Conservation (phyloP, 2,888 invertebrate species). For the Siphlonurus alternatus region DNA sequence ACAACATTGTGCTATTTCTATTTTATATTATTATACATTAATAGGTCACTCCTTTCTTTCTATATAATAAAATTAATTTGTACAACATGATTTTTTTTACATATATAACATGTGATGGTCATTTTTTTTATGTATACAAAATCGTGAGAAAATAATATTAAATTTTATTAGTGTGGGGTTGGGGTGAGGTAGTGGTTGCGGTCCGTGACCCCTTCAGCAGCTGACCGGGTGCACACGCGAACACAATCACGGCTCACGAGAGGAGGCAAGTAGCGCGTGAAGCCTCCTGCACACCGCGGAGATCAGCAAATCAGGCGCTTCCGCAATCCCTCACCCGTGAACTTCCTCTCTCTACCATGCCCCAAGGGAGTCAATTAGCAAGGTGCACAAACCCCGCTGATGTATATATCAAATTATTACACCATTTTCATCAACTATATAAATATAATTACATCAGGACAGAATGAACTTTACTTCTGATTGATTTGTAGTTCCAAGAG, state of each 20-base stretch:
- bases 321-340: background rate
- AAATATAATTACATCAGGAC: too few species aligned
- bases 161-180: background rate
- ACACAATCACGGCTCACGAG: background rate
- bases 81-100: background rate
- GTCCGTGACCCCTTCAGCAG: background rate
- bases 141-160: background rate
- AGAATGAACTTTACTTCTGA: too few species aligned
- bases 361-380: too few species aligned
- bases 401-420: too few species aligned
- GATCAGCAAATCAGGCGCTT: background rate
- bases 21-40: too few species aligned
- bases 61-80: background rate
- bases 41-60: too few species aligned
- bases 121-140: background rate
- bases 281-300: background rate
- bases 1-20: too few species aligned
- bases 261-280: background rate
- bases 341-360: too few species aligned
- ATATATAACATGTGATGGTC: too few species aligned
- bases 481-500: too few species aligned
- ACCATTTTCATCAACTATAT: too few species aligned
- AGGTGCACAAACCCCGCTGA: too few species aligned
- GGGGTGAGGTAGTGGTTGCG: background rate
- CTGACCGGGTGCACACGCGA: background rate